Evolutionary conservation across 2,113 vertebrate species (phyloP).

Genomic region (Marcusenius ussheri): DNA sequence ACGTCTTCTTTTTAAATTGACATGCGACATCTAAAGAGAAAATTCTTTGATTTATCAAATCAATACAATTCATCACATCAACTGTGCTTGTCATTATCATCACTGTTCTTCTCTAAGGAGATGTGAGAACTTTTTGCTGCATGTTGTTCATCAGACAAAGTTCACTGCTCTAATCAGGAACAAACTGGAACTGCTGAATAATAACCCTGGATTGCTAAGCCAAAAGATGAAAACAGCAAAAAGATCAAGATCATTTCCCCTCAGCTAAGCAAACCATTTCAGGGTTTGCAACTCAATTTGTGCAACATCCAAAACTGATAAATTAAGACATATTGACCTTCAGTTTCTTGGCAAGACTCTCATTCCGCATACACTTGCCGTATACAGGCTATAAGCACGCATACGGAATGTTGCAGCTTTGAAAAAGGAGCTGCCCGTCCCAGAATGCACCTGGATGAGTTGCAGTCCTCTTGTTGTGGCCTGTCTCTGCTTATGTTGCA

Average conservation of each 20-base stretch:
- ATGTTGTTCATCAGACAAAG: not conserved
- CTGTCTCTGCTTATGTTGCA: conserved; percentile 1
- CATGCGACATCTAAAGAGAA: not conserved
- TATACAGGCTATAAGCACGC: not conserved
- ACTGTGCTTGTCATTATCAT: not conserved
- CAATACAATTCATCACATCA: not conserved
- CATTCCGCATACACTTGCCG: not conserved
- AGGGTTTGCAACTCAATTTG: not conserved
- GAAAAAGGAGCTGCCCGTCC: not conserved
- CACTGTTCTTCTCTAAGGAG: not conserved
- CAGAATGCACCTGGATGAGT: not conserved
- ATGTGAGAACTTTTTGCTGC: not conserved
- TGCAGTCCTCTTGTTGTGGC: not conserved
- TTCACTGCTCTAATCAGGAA: not conserved
- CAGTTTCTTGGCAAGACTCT: not conserved
- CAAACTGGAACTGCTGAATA: not conserved
- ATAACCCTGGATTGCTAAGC: not conserved
- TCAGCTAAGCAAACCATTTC: not conserved
- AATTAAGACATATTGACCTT: not conserved
- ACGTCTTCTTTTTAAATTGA: not conserved
- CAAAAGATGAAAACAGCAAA: not conserved
- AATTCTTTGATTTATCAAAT: not conserved
- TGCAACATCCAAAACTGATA: not conserved
- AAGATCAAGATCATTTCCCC: not conserved
- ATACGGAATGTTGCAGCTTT: not conserved